Base-by-base conservation (phyloP, 2,888 invertebrate genomes). In the Cheilosia scutellata region DNA sequence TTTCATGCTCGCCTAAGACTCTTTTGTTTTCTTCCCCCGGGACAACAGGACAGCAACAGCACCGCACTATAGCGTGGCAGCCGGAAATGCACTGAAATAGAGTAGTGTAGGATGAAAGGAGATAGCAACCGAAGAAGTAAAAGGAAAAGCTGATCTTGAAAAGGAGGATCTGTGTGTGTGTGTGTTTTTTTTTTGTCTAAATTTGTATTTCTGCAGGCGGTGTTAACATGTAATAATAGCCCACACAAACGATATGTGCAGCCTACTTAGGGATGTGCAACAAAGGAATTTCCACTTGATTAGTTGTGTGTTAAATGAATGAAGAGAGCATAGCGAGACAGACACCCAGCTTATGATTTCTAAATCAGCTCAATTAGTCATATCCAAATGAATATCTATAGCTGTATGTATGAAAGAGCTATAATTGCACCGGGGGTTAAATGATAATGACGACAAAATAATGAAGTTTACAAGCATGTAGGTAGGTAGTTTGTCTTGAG, bases 281-380 rank as follows among this genome's bases (percentile, higher is more conserved):
- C 60, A 74, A 79, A 83, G 68, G 42, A 55, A 49, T 68, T 82
- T 82, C 71, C 71, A 82, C 82, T 71, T 82, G 82, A 82, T 82
- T 77, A 77, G 53, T 47, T 77, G 31, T 49, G 57, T 57, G n/a
- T 74, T 51, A 42, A 53, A 72, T 37, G n/a, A 66, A 76, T 44
- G 47, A 16, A 37, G n/a, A 63, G 33, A 25, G n/a, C 6, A 40
- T n/a, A 44, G 25, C 33, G n/a, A 33, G 60, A 57, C 27, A 27
- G 42, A 51, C 25, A 65, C 40, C 13, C 29, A 29, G 44, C 42
- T 66, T 47, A 66, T 74, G 51, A 72, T 63, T 63, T 78, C 49
- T 60, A 60, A 58, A 51, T 72, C 31, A 53, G 27, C 42, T 74
- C 31, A 29, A 68, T 68, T 66, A 53, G 66, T 66, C 47, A 25